Evolutionary conservation across 30 jellyfish, hydroid and myxozoan genomes (phyloP), one percentile per base, ranked within the genome.

Genomic region (Rhopilema esculentum): DNA sequence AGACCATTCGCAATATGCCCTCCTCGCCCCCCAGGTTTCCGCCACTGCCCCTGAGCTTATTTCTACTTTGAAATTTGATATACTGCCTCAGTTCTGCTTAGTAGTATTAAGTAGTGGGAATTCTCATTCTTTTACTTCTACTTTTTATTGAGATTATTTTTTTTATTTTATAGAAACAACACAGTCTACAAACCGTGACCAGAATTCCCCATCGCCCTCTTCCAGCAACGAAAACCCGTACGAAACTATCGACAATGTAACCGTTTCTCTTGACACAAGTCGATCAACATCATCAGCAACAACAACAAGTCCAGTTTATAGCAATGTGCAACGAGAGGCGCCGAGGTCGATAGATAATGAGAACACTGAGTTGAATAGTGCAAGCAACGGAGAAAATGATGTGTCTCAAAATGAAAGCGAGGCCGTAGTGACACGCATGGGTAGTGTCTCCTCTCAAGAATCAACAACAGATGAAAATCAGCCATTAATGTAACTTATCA

Each of bases 171-270:
- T 12, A 40, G 57, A 40, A 12, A 9, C 16, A 19, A 7, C 6
- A 70, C 12, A 4, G 4, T 6, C 74, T 17, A 64, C 31, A 7
- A 25, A 64, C 27, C 16, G 31, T 1, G 30, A 15, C 27, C 64
- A 49, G 9, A 19, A 16, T 20, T 27, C 64, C 20, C 64, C 32
- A 22, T 19, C 63, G 27, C 52, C 27, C 27, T 49, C 68, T 9
- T 27, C 84, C 20, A 66, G 8, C 80, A 28, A 12, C 8, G 93
- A 76, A 30, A 61, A 61, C 27, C 88, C 74, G 24, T 84, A 84
- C 73, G 93, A 75, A 33, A 73, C 88, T 28, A 84, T 84, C 33
- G 93, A 84, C 22, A 73, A 69, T 31, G 81, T 68, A 1, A 64
- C 27, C 1, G 40, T 20, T 12, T 73, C 49, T 33, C 27, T 33